These are phyloP conservation scores for Hylyphantes graminicola DNA, from an alignment of 1,140 invertebrate species.

Conservation along the genomic window DNA sequence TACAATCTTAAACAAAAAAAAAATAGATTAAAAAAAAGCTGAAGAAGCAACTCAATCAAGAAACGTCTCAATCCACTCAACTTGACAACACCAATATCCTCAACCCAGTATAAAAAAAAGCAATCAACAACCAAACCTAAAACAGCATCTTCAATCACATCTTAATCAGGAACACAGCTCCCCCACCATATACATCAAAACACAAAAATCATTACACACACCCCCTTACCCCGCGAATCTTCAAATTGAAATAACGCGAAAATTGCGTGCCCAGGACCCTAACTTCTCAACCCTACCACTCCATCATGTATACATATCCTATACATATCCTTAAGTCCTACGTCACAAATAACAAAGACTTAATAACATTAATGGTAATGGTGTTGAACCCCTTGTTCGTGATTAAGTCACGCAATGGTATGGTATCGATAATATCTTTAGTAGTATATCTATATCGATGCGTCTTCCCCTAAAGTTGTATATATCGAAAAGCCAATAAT, in stretches of 20 bases:
- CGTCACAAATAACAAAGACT: constrained; percentile 20
- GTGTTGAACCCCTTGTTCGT: constrained; percentile 7
- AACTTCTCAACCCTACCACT: constrained; percentile 32
- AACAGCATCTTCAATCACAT: constrained; percentile 15
- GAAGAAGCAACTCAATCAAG: too few species aligned
- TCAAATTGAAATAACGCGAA: constrained; percentile 40
- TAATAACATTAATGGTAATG: constrained; percentile 44
- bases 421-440: constrained; percentile 12
- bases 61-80: too few species aligned
- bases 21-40: neutral
- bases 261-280: constrained; percentile 24
- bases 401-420: constrained; percentile 40
- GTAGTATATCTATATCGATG: neutral
- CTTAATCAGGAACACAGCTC: constrained; percentile 14
- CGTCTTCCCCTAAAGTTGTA: neutral
- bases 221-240: neutral
- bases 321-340: neutral
- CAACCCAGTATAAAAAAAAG: neutral
- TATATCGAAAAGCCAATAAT: constrained; percentile 35
- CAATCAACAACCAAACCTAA: neutral
- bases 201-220: constrained; percentile 32
- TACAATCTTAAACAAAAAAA: neutral
- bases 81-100: neutral
- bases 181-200: neutral
- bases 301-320: constrained; percentile 30